Conservation (phyloP, 2,888 invertebrate genomes). For the Lycocerus yunnanus region DNA sequence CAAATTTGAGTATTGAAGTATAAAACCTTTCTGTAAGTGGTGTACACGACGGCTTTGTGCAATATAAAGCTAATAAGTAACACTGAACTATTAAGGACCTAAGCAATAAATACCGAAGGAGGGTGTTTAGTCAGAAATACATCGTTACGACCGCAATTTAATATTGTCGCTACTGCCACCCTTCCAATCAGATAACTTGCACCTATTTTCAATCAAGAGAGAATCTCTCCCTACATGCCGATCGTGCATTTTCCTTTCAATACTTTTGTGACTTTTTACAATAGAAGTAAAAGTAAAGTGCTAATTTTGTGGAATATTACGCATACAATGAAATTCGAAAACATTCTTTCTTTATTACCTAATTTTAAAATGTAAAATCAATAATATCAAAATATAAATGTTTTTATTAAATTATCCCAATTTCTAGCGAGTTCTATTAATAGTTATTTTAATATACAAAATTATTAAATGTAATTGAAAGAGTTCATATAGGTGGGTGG, state of each 20-base stretch:
- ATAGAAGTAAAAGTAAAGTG: neutral
- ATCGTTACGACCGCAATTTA: neutral
- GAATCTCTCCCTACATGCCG: neutral
- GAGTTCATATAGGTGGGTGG: too few species aligned
- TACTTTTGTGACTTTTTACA: neutral
- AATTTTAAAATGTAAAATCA: neutral
- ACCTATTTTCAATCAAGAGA: slow-evolving; percentile 4
- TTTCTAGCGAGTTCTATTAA: too few species aligned
- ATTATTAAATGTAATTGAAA: neutral
- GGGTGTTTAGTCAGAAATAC: neutral
- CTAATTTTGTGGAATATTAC: neutral
- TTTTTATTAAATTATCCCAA: neutral
- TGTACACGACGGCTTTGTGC: neutral
- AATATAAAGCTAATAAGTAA: slow-evolving; percentile 2
- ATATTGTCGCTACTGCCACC: slow-evolving; percentile 1
- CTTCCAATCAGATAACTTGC: slow-evolving; percentile 6
- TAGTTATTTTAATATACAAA: neutral
- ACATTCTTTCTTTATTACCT: neutral
- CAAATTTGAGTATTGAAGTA: neutral
- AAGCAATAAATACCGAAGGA: neutral
- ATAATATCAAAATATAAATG: too few species aligned
- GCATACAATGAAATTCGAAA: neutral
- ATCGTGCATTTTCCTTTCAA: neutral
- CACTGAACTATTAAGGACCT: neutral
- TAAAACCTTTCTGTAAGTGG: neutral